Evolutionary conservation across 2,888 invertebrate genomes (phyloP), one percentile per base, ranked within the genome.

Genomic region (Galeruca laticollis): DNA sequence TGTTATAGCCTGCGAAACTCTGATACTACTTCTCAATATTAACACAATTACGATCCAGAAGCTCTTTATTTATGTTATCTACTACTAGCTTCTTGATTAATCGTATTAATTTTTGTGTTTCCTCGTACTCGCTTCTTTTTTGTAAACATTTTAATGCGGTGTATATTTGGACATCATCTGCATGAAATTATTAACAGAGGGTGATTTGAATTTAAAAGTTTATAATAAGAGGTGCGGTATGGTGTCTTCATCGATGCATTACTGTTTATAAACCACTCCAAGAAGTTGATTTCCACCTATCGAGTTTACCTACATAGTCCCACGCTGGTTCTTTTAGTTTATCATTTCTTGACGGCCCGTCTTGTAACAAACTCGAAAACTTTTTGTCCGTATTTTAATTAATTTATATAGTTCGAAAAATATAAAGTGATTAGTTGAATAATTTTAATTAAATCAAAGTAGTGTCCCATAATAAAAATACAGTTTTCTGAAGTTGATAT

Each of bases 231-330:
- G 64, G 64, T 20, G 64, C n/a, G 64, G 64, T 64, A 26, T 37
- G 26, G 21, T 54, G 56, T 57, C 56, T 35, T 35, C 31, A n/a
- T 18, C n/a, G 35, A 59, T 66, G 51, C 66, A 59, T 66, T 66
- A 66, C 60, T 60, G 66, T 66, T 66, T 49, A 37, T 31, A 37
- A 59, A 66, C 66, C 66, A 59, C 66, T 66, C 65, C 18, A 57
- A 65, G 57, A 65, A 65, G 64, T 57, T 66, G 51, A 66, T 49
- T 59, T 35, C 66, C 31, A 51, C 66, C 66, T 47, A 59, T 60
- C 66, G 66, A 66, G 40, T 64, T 66, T 66, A 49, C 26, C 59
- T 59, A 66, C 51, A 60, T 37, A 66, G 21, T 59, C 66, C 66
- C 66, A 66, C 66, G 66, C 66, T 37, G 47, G 35, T 49, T 57